These are phyloP conservation scores for Odontamblyopus rebecca DNA, from an alignment of 2,797 vertebrate genomes.

Conservation along the genomic window DNA sequence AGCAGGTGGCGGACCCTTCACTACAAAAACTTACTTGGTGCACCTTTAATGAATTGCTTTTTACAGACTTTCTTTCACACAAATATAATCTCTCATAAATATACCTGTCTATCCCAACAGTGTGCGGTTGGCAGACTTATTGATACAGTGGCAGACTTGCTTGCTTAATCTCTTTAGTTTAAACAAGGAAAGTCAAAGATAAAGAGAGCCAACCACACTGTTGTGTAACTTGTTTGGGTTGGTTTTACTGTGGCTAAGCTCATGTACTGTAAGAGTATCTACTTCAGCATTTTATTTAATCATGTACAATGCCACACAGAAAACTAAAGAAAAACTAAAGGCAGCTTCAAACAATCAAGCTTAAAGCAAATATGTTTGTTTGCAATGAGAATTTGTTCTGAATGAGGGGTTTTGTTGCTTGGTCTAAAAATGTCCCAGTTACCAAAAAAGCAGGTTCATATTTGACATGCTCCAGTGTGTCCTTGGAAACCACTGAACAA, in stretches of 20 bases:
- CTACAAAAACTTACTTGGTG: too few relatives aligned
- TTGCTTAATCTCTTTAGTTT: not conserved
- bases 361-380: not conserved
- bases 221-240: not conserved
- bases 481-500: slow-evolving; percentile 15
- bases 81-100: too few relatives aligned
- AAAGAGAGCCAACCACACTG: not conserved
- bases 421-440: not conserved
- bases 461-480: slow-evolving; percentile 5
- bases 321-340: not conserved
- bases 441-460: slow-evolving; percentile 1
- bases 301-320: not conserved
- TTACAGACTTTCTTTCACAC: too few relatives aligned
- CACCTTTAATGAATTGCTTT: too few relatives aligned
- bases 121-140: not conserved
- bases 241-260: not conserved
- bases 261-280: not conserved
- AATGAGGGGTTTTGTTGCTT: not conserved
- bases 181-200: not conserved
- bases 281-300: not conserved
- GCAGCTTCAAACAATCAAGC: not conserved
- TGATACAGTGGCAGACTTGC: not conserved
- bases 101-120: not conserved
- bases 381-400: not conserved
- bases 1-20: too few relatives aligned